Base-by-base conservation (phyloP, 2,113 vertebrate species). In the Cheilinus undulatus region DNA sequence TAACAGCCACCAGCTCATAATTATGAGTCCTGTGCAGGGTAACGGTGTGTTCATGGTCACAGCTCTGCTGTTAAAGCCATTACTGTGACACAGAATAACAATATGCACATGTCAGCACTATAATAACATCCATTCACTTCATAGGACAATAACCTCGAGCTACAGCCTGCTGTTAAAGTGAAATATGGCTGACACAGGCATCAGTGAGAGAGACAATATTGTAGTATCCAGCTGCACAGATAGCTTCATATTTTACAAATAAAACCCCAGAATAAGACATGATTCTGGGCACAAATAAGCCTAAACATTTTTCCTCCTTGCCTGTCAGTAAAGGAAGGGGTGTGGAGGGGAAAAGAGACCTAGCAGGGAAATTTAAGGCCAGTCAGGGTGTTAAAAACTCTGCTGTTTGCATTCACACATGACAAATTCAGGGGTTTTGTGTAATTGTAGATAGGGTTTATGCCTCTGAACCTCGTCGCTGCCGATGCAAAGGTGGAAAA, bases 81-180 rank as follows among this genome's bases (percentile, higher is more conserved):
- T 43, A 62, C 40, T 54, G 23, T 45, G 40, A 62, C 49, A 72
- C 23, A 30, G 30, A 23, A 50, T 38, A 26, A 52, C 27, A 34
- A 46, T 34, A 26, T 34, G 19, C 23, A 34, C 10, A 34, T 34
- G 49, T 45, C 49, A 53, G 7, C 61, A 51, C 20, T 2, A 22
- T 20, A 17, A 42, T 1, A 2, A 28, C 14, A 34, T 30, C 49
- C 27, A 54, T 53, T 26, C 17, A 38, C 13, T 36, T 32, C 15
- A 5, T 20, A 20, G 1, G 2, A 9, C 24, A 15, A 10, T 27
- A 46, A 38, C 40, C 43, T 38, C 53, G 22, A 17, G 36, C 26
- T 45, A 20, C 38, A 45, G 13, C 38, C 19, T 32, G 14, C 22
- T n/a, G 7, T 30, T 17, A n/a, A 9, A 43, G 23, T 9, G 24